phyloP scores from a whole-genome alignment of 2,888 invertebrate species.

The Thumatha senex region DNA sequence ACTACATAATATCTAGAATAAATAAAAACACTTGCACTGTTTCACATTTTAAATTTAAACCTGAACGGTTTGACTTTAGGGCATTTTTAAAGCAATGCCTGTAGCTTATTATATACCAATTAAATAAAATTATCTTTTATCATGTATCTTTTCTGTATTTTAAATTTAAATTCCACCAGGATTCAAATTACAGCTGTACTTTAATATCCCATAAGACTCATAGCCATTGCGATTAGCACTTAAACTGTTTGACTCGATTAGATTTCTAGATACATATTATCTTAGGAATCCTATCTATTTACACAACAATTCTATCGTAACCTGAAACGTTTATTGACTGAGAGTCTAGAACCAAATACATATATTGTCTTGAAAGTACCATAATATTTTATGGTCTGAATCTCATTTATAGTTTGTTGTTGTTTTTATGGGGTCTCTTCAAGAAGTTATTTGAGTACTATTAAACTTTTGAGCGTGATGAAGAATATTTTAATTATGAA shows the following conservation, averaged over 20 bases:
- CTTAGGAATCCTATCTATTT: neutral
- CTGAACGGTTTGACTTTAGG: too few species aligned
- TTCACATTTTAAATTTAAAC: too few species aligned
- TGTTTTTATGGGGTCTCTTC: conserved; percentile 1
- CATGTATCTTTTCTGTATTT: neutral
- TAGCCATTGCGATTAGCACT: neutral
- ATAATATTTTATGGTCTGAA: neutral
- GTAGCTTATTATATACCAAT: too few species aligned
- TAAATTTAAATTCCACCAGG: neutral
- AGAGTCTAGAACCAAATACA: neutral
- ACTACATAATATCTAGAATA: too few species aligned
- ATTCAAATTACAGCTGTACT: too few species aligned
- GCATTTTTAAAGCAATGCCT: too few species aligned
- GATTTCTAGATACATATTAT: neutral
- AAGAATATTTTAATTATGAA: neutral
- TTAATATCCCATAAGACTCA: neutral
- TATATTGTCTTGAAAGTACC: conserved; percentile 1
- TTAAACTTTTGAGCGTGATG: neutral
- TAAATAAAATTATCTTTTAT: too few species aligned
- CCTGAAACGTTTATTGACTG: neutral
- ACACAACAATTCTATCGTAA: neutral
- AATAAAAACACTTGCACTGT: too few species aligned
- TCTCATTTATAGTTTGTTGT: neutral
- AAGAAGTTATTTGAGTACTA: neutral
- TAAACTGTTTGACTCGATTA: conserved; percentile 1